Percentiles rank a stretch among this genome's conserved stretches.
Evolutionary conservation across 2,797 vertebrate species (phyloP).

Genomic region (Triplophysa yarkandensis): DNA sequence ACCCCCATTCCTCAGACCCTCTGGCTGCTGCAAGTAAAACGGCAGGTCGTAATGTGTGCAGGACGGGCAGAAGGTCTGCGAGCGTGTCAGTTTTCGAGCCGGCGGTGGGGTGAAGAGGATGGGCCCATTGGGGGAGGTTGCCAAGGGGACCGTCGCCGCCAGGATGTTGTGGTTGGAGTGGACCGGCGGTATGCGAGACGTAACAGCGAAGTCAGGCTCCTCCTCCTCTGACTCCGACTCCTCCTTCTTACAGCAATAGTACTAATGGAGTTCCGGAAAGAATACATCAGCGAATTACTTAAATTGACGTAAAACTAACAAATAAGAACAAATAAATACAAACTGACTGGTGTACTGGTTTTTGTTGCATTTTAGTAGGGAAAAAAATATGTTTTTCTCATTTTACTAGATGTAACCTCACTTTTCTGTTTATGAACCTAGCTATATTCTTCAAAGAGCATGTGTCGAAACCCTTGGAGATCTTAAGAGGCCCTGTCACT

Average conservation of each 20-base stretch:
- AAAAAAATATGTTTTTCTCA: neutral
- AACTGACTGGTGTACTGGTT: no score
- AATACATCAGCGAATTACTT: no score
- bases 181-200: conserved; percentile 87
- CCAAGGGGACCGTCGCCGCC: conserved; percentile 84
- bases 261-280: conserved; percentile 71
- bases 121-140: conserved; percentile 85
- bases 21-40: conserved; percentile 93
- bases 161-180: conserved; percentile 91
- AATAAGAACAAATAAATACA: no score
- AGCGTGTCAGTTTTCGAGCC: conserved; percentile 79
- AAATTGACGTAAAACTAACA: no score
- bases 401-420: neutral
- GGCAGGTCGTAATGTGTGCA: conserved; percentile 88
- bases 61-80: conserved; percentile 85
- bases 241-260: conserved; percentile 98
- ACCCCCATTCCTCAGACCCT: conserved; percentile 87
- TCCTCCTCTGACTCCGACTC: conserved; percentile 96
- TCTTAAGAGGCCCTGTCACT: conserved; percentile 1
- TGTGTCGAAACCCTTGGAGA: conserved; percentile 6
- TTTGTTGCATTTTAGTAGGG: neutral
- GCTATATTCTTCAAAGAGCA: conserved; percentile 17
- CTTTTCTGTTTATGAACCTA: neutral
- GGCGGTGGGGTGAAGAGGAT: conserved; percentile 82
- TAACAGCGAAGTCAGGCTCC: conserved; percentile 95